These are phyloP conservation scores for Artibeus lituratus DNA, from an alignment of 2,797 vertebrate species.

Conservation along the genomic window DNA sequence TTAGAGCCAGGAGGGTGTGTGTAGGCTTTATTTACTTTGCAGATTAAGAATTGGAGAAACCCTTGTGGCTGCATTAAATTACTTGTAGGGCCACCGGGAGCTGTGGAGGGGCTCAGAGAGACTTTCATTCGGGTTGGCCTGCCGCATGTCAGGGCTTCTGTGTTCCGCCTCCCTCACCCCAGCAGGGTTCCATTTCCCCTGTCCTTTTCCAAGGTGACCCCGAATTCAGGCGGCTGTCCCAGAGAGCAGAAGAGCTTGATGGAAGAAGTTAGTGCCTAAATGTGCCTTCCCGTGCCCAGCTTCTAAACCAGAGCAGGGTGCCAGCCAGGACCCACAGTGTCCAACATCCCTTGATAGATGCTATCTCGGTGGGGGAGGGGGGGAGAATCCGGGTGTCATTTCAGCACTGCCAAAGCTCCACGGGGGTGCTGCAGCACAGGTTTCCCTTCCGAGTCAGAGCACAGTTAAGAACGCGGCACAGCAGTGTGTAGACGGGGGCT, in stretches of 20 bases:
- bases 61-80: neutral
- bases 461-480: neutral
- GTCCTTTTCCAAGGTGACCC: neutral
- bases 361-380: accelerated
- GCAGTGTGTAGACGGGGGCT: neutral
- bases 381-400: neutral
- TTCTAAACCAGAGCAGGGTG: neutral
- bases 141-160: neutral
- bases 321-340: accelerated
- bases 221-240: neutral
- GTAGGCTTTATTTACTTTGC: neutral
- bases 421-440: neutral
- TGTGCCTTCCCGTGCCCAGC: neutral
- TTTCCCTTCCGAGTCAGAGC: neutral
- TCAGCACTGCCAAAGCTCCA: neutral
- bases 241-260: neutral
- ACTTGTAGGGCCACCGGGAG: neutral
- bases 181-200: neutral
- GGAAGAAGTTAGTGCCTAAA: neutral
- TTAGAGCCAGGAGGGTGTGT: neutral
- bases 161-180: neutral
- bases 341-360: neutral
- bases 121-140: neutral
- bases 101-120: neutral
- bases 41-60: neutral